Percentiles rank a stretch among this genome's conserved stretches.
Evolutionary conservation across 2,888 invertebrate species (phyloP).

Genomic region (Labia minor): DNA sequence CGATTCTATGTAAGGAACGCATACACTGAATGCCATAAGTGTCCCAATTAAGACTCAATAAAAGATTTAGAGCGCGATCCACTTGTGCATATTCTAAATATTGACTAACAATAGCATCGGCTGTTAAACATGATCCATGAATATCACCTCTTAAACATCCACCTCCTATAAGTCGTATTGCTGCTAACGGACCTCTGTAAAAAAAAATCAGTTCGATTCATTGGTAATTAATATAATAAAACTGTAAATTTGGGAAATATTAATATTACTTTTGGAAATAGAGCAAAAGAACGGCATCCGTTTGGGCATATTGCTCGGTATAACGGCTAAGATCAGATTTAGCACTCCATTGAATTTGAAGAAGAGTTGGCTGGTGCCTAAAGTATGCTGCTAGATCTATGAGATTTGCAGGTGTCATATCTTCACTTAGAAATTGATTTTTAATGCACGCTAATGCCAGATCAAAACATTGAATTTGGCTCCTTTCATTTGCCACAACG

Average conservation of each 20-base stretch:
- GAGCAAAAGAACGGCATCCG: conserved; percentile 45
- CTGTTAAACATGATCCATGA: conserved; percentile 43
- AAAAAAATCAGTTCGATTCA: conserved; percentile 9
- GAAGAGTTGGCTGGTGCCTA: conserved; percentile 44
- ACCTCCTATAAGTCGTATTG: conserved; percentile 44
- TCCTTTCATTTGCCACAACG: conserved; percentile 56
- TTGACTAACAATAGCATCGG: conserved; percentile 48
- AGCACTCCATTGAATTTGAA: conserved; percentile 48
- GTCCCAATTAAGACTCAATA: conserved; percentile 66
- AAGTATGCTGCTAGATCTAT: conserved; percentile 56
- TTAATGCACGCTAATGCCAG: conserved; percentile 55
- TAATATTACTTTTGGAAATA: conserved; percentile 44
- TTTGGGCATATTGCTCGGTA: conserved; percentile 38
- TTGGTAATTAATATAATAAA: too few relatives aligned
- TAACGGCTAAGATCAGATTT: conserved; percentile 39
- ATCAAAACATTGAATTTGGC: conserved; percentile 66
- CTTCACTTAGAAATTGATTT: conserved; percentile 55
- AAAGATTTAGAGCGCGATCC: conserved; percentile 57
- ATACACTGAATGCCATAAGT: conserved; percentile 62
- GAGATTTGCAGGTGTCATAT: conserved; percentile 47
- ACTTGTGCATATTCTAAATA: conserved; percentile 53
- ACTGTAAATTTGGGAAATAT: too few relatives aligned
- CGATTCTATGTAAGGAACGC: conserved; percentile 59
- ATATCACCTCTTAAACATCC: conserved; percentile 36
- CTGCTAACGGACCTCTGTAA: conserved; percentile 45